phyloP scores from a whole-genome alignment of 2,888 invertebrate genomes.

The Brenthis ino region DNA sequence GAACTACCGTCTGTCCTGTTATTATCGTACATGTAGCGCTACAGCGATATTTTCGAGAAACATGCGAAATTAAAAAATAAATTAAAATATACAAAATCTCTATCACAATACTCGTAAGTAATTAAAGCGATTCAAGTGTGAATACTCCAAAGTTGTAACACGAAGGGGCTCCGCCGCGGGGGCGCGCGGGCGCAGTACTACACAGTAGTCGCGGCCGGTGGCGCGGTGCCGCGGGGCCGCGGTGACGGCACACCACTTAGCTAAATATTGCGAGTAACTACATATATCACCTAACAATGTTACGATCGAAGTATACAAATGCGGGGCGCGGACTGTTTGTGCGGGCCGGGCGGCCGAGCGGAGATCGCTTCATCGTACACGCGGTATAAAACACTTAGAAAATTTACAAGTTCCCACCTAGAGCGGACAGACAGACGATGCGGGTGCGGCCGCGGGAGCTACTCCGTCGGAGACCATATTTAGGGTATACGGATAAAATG shows the following conservation, averaged over 20 bases:
- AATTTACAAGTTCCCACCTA: conserved; percentile 76
- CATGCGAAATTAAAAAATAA: conserved; percentile 81
- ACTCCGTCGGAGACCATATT: conserved; percentile 46
- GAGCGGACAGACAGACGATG: conserved; percentile 56
- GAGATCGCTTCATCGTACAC: conserved; percentile 72
- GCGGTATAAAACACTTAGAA: conserved; percentile 81
- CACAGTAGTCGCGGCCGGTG: conserved; percentile 66
- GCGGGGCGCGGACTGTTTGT: conserved; percentile 1
- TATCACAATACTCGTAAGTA: conserved; percentile 83
- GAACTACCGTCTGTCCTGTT: conserved; percentile 71
- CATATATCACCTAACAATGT: conserved; percentile 66
- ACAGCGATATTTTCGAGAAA: conserved; percentile 69
- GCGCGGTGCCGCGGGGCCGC: conserved; percentile 59
- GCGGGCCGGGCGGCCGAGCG: conserved; percentile 55
- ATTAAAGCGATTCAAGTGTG: conserved; percentile 82
- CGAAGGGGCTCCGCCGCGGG: conserved; percentile 46
- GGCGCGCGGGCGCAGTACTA: conserved; percentile 48
- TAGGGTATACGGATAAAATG: conserved; percentile 72
- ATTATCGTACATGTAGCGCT: conserved; percentile 74
- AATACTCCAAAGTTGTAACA: conserved; percentile 63
- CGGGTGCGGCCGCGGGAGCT: neutral
- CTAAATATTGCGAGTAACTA: conserved; percentile 77
- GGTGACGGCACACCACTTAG: conserved; percentile 63
- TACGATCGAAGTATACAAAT: conserved; percentile 38
- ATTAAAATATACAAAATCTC: conserved; percentile 83